Base-by-base conservation (phyloP, 2,797 vertebrate genomes). In the Catostomus latipinnis region DNA sequence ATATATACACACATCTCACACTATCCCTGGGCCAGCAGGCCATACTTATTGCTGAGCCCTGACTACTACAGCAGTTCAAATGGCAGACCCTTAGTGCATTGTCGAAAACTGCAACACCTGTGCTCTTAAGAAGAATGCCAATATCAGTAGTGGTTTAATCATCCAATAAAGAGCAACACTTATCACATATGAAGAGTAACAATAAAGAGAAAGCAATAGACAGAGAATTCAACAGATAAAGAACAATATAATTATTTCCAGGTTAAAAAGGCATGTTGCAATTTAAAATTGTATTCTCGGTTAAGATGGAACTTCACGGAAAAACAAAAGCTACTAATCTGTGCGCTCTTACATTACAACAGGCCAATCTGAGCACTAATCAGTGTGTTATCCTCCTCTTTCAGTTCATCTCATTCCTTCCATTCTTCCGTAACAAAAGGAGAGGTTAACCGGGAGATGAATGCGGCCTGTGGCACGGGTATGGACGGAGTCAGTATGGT, bases 301-400 rank as follows among this genome's bases (percentile, higher is more conserved):
- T 34, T 34, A 34, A 34, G 34, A 34, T 34, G 34, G 34, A 83
- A 83, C 52, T 53, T 76, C 61, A 53, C 18, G 0, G 48, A 63
- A 70, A 16, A 78, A 81, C 52, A 76, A 83, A 83, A 70, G 75
- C 78, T 16, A 12, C 68, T 80, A 77, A 74, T 76, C 80, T 73
- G 60, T 65, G 60, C 34, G 34, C 68, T 80, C 56, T 18, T 81
- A 78, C 45, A 57, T 74, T 79, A 86, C 88, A 78, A 80, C 65
- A 52, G 5, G 80, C 81, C 85, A 87, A 90, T 91, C 87, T 84
- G 46, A 74, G 22, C 81, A 81, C 76, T 82, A 80, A 92, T 92
- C 90, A 70, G 62, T 84, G 76, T 76, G 8, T 83, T 87, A 87
- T 81, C 58, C 43, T 74, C 81, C 68, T 72, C 77, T 73, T 72